Evolutionary conservation across 92 coral and sea anemone genomes (phyloP), one percentile per base, ranked within the genome.

Genomic region (Paragorgia papillata): DNA sequence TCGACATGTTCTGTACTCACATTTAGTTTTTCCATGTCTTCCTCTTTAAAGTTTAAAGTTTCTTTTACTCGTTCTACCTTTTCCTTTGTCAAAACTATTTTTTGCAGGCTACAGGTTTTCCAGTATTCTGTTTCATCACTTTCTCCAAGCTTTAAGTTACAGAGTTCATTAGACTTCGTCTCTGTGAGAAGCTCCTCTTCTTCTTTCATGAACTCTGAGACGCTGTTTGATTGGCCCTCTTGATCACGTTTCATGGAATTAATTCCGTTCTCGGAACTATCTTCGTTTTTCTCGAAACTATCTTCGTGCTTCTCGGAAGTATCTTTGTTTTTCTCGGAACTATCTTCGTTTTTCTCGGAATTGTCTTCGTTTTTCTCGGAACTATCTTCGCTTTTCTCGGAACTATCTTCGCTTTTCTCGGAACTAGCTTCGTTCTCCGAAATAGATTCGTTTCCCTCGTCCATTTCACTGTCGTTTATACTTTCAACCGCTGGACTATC

Each of bases 21-120:
- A 15, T 15, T 25, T 0, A 70, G 63, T 29, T 31, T 70, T 19
- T 14, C 31, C 33, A 32, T 20, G 17, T 70, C 77, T 27, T 70
- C 77, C 9, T 13, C 63, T 39, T 32, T 51, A 57, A 29, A 29
- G 30, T n/a, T 9, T 19, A 29, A 41, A 0, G 49, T 51, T 51
- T 28, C 48, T 17, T 44, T 51, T n/a, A 70, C 63, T 24, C 77
- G 62, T 51, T 70, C 77, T 4, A 70, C 63, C 1, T 29, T 70
- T 32, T 70, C 77, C 12, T 35, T 56, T 22, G 57, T 54, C 19
- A 30, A 28, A 53, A 57, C 7, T 7, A 39, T 39, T 0, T 20
- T 13, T 20, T 33, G 60, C 41, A 9, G 15, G 17, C 8, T 30
- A 32, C 29, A 29, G 24, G 4, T n/a, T 22, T 27, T 20, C 62